Percentiles rank a stretch among this genome's conserved stretches.
phyloP scores from a whole-genome alignment of 2,113 vertebrate genomes.

The Alces alces region DNA sequence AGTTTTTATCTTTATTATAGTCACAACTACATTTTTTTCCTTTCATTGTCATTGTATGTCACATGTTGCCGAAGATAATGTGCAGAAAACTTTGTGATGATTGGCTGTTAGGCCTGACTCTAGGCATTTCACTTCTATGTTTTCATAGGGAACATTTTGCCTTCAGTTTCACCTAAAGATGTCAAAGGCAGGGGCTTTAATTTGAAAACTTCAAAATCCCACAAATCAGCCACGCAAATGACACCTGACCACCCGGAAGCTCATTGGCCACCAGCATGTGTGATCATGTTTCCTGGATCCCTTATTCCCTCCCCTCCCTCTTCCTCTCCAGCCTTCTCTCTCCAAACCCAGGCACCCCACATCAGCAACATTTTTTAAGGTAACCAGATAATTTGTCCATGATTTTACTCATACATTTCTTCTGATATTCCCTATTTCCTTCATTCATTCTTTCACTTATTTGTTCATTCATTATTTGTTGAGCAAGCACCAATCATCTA shows the following conservation, averaged over 20 bases:
- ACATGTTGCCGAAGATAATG: neutral
- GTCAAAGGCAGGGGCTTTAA: neutral
- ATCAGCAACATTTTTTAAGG: neutral
- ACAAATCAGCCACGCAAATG: neutral
- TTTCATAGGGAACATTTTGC: neutral
- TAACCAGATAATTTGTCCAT: neutral
- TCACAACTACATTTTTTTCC: neutral
- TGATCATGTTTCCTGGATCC: neutral
- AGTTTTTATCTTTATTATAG: constrained; percentile 18
- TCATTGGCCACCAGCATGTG: accelerated
- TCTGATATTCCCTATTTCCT: neutral
- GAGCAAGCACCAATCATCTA: neutral
- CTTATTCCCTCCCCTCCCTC: too few species aligned
- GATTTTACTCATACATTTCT: neutral
- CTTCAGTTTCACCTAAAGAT: neutral
- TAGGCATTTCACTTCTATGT: neutral
- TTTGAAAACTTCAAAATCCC: neutral
- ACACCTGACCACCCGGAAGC: too few species aligned
- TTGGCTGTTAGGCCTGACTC: neutral
- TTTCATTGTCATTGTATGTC: neutral
- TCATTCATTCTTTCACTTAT: neutral
- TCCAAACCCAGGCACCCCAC: neutral
- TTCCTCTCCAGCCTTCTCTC: neutral
- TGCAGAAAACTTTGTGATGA: neutral
- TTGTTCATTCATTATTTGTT: neutral